Conservation (phyloP, 2,113 vertebrate genomes). For the Pyrgilauda ruficollis region DNA sequence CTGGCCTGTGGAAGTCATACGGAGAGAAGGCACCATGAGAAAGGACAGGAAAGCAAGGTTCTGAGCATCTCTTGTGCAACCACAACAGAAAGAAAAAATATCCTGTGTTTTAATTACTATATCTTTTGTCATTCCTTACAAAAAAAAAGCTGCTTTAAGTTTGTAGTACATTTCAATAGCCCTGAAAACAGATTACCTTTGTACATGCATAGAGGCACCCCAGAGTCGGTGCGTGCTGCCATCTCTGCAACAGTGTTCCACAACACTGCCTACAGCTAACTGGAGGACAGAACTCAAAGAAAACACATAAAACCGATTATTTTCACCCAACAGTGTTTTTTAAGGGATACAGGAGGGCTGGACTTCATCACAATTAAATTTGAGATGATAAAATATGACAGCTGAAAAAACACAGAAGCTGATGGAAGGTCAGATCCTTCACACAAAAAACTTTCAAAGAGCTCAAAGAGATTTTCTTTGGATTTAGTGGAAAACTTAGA, state of each 20-base stretch:
- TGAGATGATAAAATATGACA: neutral
- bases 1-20: neutral
- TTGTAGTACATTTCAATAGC: constrained; percentile 39
- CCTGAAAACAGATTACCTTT: constrained; percentile 41
- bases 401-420: neutral
- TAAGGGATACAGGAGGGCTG: neutral
- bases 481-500: neutral
- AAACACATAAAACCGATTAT: neutral
- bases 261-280: neutral
- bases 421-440: no score
- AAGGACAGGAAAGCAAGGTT: neutral
- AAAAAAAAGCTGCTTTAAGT: neutral
- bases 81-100: constrained; percentile 35
- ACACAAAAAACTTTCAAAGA: neutral
- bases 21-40: neutral
- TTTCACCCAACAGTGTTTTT: neutral
- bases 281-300: neutral
- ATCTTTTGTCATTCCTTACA: constrained; percentile 25
- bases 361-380: neutral
- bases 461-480: neutral
- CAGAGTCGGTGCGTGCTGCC: neutral
- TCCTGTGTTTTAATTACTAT: neutral
- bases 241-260: neutral
- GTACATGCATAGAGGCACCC: neutral
- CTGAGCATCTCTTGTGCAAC: neutral